phyloP scores from a whole-genome alignment of 2,888 invertebrate species.

The Agrotis exclamationis region DNA sequence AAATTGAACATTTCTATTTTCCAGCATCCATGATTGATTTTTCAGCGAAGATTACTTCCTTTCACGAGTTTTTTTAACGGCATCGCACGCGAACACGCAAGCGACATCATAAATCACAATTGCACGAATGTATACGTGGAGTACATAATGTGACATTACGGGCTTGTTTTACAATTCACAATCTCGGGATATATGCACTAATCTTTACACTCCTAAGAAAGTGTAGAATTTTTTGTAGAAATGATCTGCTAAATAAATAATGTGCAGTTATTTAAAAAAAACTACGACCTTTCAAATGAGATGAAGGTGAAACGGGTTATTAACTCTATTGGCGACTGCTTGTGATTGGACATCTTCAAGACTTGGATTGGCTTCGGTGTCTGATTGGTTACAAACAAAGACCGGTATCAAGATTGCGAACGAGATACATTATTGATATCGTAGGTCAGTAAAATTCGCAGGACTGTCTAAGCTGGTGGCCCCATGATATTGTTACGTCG shows the following conservation, averaged over 20 bases:
- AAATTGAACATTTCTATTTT: neutral
- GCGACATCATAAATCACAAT: slow-evolving; percentile 16
- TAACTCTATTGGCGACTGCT: neutral
- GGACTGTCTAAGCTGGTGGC: too few relatives aligned
- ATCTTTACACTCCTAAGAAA: neutral
- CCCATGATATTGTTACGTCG: too few relatives aligned
- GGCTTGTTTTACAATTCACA: slow-evolving; percentile 34
- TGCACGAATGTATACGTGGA: slow-evolving; percentile 1
- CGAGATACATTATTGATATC: too few relatives aligned
- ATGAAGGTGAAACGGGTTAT: neutral
- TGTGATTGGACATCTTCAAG: too few relatives aligned
- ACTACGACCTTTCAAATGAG: neutral
- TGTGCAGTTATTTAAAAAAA: too few relatives aligned
- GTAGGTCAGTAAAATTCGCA: too few relatives aligned
- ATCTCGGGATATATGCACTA: slow-evolving; percentile 7
- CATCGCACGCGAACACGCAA: slow-evolving; percentile 23
- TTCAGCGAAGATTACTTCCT: slow-evolving; percentile 16
- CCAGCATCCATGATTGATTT: slow-evolving; percentile 10
- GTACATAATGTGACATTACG: slow-evolving; percentile 33
- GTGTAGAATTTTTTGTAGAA: neutral
- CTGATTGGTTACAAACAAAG: too few relatives aligned
- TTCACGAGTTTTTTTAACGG: neutral
- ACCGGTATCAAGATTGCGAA: too few relatives aligned
- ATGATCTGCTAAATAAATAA: neutral
- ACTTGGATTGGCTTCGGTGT: too few relatives aligned